Percentiles rank a stretch among this genome's conserved stretches.
Conservation (phyloP, 2,888 invertebrate species). For the Drosophila borealis region DNA sequence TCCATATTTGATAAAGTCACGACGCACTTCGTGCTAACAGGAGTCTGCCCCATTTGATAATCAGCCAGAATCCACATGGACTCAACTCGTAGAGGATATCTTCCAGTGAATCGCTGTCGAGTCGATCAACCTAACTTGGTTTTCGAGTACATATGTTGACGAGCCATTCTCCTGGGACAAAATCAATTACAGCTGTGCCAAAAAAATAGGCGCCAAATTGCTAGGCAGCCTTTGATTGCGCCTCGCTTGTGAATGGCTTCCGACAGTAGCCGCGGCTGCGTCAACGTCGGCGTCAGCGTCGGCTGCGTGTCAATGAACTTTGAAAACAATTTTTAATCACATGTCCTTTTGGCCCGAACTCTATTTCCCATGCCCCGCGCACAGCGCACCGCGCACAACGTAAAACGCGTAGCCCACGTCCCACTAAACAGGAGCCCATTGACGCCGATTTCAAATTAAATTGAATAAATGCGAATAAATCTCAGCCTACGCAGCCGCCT, state of each 20-base stretch:
- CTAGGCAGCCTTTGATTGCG: constrained; percentile 62
- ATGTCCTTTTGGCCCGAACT: constrained; percentile 48
- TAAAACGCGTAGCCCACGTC: constrained; percentile 7
- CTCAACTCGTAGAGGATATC: background rate
- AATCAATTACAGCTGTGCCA: constrained; percentile 55
- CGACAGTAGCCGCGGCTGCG: constrained; percentile 7
- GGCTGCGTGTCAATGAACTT: constrained; percentile 74
- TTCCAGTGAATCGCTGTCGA: background rate
- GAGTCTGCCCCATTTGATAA: too few relatives aligned
- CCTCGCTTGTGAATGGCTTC: constrained; percentile 45
- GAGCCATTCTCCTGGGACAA: constrained; percentile 22
- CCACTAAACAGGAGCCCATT: constrained; percentile 52
- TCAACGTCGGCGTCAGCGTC: constrained; percentile 3
- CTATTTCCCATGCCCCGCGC: constrained; percentile 14
- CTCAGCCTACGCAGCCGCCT: constrained; percentile 53
- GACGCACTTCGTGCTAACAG: too few relatives aligned
- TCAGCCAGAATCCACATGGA: too few relatives aligned
- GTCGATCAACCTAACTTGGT: background rate
- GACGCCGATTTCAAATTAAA: constrained; percentile 73
- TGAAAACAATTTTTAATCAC: constrained; percentile 81
- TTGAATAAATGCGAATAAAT: constrained; percentile 81
- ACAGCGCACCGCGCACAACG: background rate
- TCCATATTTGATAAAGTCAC: too few relatives aligned
- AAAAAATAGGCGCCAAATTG: constrained; percentile 59
- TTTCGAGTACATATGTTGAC: background rate